Conservation (phyloP, 2,888 invertebrate genomes). For the Petrolisthes cinctipes region DNA sequence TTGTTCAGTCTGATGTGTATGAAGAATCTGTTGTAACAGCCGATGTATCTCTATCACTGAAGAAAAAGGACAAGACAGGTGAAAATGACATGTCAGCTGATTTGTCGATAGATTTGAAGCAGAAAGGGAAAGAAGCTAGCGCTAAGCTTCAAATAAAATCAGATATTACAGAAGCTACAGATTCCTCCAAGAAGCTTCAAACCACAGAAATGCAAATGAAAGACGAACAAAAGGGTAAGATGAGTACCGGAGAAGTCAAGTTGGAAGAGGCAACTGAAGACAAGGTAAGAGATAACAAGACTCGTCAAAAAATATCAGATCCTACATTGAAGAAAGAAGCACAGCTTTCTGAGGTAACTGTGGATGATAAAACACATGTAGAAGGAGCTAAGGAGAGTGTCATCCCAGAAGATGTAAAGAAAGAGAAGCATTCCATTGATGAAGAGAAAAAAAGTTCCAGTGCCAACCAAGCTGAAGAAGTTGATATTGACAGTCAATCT, state of each 20-base stretch:
- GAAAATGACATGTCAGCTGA: conserved; percentile 18
- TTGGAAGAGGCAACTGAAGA: conserved; percentile 22
- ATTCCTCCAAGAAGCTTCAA: neutral
- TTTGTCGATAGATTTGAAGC: conserved; percentile 10
- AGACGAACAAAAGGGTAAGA: conserved; percentile 2
- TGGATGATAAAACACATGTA: neutral
- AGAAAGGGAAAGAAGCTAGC: neutral
- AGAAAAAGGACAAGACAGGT: conserved; percentile 22
- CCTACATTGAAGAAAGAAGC: neutral
- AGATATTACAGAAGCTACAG: neutral
- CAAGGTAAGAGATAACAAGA: conserved; percentile 10
- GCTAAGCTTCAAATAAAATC: neutral
- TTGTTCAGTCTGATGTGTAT: conserved; percentile 6
- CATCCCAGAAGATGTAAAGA: too few species aligned
- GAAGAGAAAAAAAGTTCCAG: too few species aligned
- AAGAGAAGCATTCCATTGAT: too few species aligned
- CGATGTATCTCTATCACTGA: conserved; percentile 39
- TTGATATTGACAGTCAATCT: too few species aligned
- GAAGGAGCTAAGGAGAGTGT: neutral
- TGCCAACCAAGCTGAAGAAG: too few species aligned
- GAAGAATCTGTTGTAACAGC: conserved; percentile 22
- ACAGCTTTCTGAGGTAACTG: conserved; percentile 7
- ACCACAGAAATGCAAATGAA: neutral
- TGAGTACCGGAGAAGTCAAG: neutral
- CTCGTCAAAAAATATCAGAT: neutral